Conservation (phyloP, 2,888 invertebrate species). For the Entomobrya proxima region DNA sequence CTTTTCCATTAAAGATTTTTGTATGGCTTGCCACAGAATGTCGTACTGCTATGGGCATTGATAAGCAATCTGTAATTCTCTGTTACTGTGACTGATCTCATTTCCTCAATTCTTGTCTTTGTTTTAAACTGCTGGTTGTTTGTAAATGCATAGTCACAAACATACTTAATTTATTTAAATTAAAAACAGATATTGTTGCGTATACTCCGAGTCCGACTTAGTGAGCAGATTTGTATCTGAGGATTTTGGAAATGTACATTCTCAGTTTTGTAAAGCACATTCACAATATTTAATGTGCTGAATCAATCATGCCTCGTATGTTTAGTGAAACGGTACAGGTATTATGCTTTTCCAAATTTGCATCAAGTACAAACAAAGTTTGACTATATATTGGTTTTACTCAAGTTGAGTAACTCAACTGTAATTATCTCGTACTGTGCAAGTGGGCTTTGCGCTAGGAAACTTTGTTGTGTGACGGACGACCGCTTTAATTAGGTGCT, state of each 20-base stretch:
- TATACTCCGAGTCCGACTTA: too few relatives aligned
- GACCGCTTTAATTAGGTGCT: slow-evolving; percentile 62
- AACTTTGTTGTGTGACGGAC: slow-evolving; percentile 27
- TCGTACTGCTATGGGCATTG: background rate
- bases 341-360: too few relatives aligned
- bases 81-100: slow-evolving; percentile 29
- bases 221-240: too few relatives aligned
- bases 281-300: background rate
- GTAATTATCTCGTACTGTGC: background rate
- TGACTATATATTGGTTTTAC: slow-evolving; percentile 1
- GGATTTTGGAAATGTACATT: background rate
- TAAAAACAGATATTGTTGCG: too few relatives aligned
- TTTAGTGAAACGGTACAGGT: background rate
- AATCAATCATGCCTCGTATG: background rate
- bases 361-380: slow-evolving; percentile 23
- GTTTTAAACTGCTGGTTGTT: background rate
- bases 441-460: background rate
- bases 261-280: background rate
- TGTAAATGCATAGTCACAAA: background rate
- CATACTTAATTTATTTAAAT: too few relatives aligned
- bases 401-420: background rate
- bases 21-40: background rate
- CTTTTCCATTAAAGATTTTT: too few relatives aligned
- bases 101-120: slow-evolving; percentile 8
- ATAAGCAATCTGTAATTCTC: background rate